phyloP scores from a whole-genome alignment of 2,113 vertebrate species.

The Cranoglanis bouderius region DNA sequence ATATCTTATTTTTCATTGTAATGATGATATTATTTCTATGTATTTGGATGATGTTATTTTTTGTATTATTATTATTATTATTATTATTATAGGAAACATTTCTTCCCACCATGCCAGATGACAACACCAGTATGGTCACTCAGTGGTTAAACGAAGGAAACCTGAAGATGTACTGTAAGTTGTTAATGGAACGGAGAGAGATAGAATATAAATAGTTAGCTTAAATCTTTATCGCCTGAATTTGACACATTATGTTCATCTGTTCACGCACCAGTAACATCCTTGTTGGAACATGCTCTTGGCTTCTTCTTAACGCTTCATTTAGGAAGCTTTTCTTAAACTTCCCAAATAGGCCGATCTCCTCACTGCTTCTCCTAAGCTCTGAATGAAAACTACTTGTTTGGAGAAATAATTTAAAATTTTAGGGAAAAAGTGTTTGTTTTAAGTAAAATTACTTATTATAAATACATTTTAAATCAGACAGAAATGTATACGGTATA shows the following conservation, averaged over 20 bases:
- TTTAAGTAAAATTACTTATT: neutral
- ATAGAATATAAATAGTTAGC: neutral
- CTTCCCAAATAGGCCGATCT: neutral
- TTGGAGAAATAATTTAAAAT: neutral
- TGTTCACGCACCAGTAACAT: neutral
- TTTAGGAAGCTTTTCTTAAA: neutral
- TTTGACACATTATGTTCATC: neutral
- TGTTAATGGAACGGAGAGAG: neutral
- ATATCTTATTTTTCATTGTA: neutral
- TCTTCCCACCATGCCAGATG: constrained; percentile 75
- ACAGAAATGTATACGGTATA: neutral
- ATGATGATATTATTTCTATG: too few species aligned
- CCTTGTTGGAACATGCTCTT: neutral
- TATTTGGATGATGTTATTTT: too few species aligned
- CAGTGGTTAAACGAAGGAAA: neutral
- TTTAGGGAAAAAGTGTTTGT: neutral
- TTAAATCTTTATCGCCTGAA: neutral
- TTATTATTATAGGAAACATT: constrained; percentile 47
- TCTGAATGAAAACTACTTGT: neutral
- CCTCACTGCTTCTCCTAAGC: neutral
- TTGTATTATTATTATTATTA: too few species aligned
- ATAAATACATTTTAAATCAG: neutral
- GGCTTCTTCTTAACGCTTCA: neutral
- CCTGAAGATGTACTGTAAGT: constrained; percentile 62
- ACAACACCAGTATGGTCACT: constrained; percentile 56